These are phyloP conservation scores for Pocillopora meandrina DNA, from an alignment of 92 coral and sea anemone genomes.

Conservation along the genomic window DNA sequence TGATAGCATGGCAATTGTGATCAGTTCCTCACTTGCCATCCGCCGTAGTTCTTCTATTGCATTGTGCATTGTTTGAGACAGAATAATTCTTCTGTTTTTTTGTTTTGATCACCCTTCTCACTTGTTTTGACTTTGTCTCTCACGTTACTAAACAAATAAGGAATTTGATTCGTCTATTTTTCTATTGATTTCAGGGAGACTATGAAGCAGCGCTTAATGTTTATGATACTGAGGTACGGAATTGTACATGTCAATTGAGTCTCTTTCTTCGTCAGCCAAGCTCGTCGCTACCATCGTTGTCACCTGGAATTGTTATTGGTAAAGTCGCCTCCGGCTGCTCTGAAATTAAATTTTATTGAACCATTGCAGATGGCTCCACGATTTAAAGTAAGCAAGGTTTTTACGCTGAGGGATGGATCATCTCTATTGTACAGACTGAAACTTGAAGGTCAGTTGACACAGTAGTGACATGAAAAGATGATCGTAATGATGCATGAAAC, in stretches of 20 bases:
- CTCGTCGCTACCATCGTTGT: background rate
- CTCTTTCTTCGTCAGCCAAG: background rate
- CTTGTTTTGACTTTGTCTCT: background rate
- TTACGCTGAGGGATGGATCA: slow-evolving; percentile 55
- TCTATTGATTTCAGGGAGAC: slow-evolving; percentile 61
- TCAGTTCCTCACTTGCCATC: too few relatives aligned
- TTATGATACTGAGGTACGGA: slow-evolving; percentile 65
- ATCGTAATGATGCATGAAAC: too few relatives aligned
- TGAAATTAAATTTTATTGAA: background rate
- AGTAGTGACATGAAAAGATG: too few relatives aligned
- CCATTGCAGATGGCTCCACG: slow-evolving; percentile 46
- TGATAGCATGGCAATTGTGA: too few relatives aligned
- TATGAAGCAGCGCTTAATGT: slow-evolving; percentile 73
- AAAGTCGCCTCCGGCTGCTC: too few relatives aligned
- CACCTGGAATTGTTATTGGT: too few relatives aligned
- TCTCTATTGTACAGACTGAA: slow-evolving; percentile 73
- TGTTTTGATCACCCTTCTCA: too few relatives aligned
- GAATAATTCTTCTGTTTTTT: too few relatives aligned
- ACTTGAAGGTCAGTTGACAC: slow-evolving; percentile 53
- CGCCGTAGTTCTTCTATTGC: too few relatives aligned
- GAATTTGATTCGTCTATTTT: background rate
- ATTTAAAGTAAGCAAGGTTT: slow-evolving; percentile 25
- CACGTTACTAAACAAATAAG: background rate
- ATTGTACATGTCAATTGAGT: background rate
- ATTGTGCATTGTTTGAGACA: too few relatives aligned